Conservation (phyloP, 1,140 invertebrate species). For the Hetaerina americana region DNA sequence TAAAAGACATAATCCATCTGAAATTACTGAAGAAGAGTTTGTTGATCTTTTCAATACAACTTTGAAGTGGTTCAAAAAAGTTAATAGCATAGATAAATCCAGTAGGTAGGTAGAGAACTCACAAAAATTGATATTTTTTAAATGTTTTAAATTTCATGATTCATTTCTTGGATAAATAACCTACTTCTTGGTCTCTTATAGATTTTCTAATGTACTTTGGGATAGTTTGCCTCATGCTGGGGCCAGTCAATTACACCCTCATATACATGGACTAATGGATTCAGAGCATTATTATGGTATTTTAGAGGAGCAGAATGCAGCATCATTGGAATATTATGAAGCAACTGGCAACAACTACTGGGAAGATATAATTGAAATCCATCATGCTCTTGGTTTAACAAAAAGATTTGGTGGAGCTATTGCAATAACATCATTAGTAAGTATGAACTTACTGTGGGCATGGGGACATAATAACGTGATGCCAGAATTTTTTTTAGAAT, state of each 20-base stretch:
- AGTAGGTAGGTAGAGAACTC: conserved; percentile 15
- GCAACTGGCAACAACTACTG: conserved; percentile 25
- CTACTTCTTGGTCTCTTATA: conserved; percentile 16
- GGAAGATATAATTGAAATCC: conserved; percentile 27
- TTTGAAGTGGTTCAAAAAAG: conserved; percentile 25
- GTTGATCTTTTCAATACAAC: conserved; percentile 27
- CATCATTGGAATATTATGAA: conserved; percentile 22
- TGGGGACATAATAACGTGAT: no score
- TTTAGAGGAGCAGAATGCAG: conserved; percentile 25
- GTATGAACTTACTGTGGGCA: conserved; percentile 3
- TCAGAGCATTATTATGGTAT: conserved; percentile 29
- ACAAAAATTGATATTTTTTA: background rate
- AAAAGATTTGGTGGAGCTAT: conserved; percentile 24
- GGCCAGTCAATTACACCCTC: conserved; percentile 38
- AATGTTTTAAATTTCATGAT: conserved; percentile 20
- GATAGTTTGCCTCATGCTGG: conserved; percentile 34
- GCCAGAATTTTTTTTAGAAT: background rate
- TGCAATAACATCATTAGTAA: conserved; percentile 30
- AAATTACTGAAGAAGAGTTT: conserved; percentile 26
- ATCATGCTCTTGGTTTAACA: conserved; percentile 29
- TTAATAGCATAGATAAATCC: conserved; percentile 12
- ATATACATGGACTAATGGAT: conserved; percentile 31
- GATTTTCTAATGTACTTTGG: conserved; percentile 31
- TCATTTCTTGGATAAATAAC: conserved; percentile 17
- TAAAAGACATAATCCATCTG: conserved; percentile 29